Evolutionary conservation across 2,113 vertebrate genomes (phyloP).

Genomic region (Butorides virescens): DNA sequence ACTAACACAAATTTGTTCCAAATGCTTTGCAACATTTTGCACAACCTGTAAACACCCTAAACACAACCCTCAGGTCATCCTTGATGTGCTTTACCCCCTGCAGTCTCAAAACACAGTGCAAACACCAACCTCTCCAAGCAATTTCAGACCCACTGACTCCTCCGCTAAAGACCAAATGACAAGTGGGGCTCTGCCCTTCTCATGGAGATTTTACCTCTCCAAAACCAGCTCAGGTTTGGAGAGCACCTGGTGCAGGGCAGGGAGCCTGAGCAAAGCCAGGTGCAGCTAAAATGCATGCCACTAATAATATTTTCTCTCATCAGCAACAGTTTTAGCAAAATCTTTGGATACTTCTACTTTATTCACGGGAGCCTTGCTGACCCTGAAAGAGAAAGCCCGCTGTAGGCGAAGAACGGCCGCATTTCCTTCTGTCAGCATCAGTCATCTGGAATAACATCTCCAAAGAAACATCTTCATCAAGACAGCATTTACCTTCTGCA

Average conservation of each 20-base stretch:
- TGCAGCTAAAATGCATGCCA: neutral
- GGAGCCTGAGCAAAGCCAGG: neutral
- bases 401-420: neutral
- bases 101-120: neutral
- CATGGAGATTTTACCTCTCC: neutral
- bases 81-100: neutral
- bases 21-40: neutral
- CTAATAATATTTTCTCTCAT: neutral
- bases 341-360: neutral
- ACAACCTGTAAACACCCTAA: neutral
- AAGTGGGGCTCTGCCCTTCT: neutral
- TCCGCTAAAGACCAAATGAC: neutral
- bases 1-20: neutral
- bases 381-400: neutral
- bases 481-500: neutral
- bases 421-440: neutral
- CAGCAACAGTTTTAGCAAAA: neutral
- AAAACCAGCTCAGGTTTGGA: neutral
- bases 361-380: neutral
- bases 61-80: neutral
- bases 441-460: neutral
- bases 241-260: neutral
- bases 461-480: neutral
- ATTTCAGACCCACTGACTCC: neutral
- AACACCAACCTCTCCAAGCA: neutral